A percentile compares a stretch with the other conserved stretches of the same genome.
These are phyloP conservation scores for Mimas tiliae DNA, from an alignment of 2,888 invertebrate species.

Conservation along the genomic window DNA sequence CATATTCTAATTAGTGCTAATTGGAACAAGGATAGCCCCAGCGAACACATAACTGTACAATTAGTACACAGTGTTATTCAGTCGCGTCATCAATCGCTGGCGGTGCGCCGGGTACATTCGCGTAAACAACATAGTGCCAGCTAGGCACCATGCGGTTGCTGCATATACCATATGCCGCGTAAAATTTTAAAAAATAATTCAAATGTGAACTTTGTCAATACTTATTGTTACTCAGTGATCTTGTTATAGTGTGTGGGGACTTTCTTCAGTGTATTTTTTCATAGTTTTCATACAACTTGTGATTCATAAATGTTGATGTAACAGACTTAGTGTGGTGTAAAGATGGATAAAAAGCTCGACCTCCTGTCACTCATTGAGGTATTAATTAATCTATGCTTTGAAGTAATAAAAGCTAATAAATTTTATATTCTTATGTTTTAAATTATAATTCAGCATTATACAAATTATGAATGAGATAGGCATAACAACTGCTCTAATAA, in stretches of 20 bases:
- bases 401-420: neutral
- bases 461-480: too few relatives aligned
- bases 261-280: slow-evolving; percentile 40
- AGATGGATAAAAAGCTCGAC: slow-evolving; percentile 82
- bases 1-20: slow-evolving; percentile 63
- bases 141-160: slow-evolving; percentile 81
- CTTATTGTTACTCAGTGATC: slow-evolving; percentile 42
- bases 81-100: slow-evolving; percentile 46
- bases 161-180: slow-evolving; percentile 70
- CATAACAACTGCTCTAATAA: too few relatives aligned
- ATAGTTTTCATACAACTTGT: slow-evolving; percentile 40
- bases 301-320: slow-evolving; percentile 62
- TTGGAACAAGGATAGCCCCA: slow-evolving; percentile 58
- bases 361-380: slow-evolving; percentile 81
- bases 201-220: slow-evolving; percentile 40
- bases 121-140: slow-evolving; percentile 79
- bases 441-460: too few relatives aligned
- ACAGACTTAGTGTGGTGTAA: slow-evolving; percentile 43
- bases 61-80: slow-evolving; percentile 39
- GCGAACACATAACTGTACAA: slow-evolving; percentile 49
- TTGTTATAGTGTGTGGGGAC: slow-evolving; percentile 47
- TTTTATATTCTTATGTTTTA: neutral
- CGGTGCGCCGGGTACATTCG: slow-evolving; percentile 48
- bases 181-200: slow-evolving; percentile 47
- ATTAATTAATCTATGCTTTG: slow-evolving; percentile 38